Conservation (phyloP, 2,888 invertebrate genomes). For the Bugulina stolonifera region DNA sequence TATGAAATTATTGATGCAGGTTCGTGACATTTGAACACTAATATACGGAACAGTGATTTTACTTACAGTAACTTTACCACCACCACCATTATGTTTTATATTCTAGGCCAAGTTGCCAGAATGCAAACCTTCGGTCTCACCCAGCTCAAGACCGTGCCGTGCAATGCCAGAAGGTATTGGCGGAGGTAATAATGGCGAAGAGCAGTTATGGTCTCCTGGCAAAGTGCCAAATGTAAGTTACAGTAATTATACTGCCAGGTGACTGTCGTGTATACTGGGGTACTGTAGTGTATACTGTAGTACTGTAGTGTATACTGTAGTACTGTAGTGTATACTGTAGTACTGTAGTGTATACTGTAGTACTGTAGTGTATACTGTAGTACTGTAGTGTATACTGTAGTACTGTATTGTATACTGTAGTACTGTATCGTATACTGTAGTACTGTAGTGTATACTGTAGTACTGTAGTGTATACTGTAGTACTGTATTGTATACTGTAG, state of each 20-base stretch:
- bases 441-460: background rate
- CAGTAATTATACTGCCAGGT: background rate
- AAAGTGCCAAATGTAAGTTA: background rate
- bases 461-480: background rate
- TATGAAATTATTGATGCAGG: no score
- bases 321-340: background rate
- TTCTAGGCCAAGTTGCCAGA: conserved; percentile 26
- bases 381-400: background rate
- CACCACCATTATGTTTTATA: no score
- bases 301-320: background rate
- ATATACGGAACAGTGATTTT: no score
- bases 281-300: background rate
- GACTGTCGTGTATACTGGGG: background rate
- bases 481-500: background rate
- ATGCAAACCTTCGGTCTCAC: conserved; percentile 18
- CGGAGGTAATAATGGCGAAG: conserved; percentile 16
- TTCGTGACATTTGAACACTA: no score
- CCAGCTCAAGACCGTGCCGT: background rate
- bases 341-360: background rate
- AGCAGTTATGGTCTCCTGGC: conserved; percentile 16
- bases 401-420: background rate
- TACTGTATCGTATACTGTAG: background rate
- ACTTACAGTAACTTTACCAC: no score
- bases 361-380: background rate
- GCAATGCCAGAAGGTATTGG: conserved; percentile 17